These are phyloP conservation scores for Catocala nupta DNA, from an alignment of 2,888 invertebrate species.

Conservation along the genomic window DNA sequence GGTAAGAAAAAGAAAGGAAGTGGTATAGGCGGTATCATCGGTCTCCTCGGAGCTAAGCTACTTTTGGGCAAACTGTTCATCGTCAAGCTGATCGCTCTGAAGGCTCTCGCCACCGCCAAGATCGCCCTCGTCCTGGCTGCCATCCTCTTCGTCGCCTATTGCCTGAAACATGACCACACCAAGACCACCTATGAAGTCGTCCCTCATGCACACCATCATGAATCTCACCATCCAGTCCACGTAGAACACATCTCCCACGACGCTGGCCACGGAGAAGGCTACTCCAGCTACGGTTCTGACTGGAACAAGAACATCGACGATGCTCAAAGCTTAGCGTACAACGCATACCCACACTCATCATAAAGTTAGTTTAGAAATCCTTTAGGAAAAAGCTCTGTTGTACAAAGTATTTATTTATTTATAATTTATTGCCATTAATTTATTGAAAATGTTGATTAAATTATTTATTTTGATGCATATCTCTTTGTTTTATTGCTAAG, in stretches of 20 bases:
- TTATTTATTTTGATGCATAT: conserved; percentile 60
- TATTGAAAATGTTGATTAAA: conserved; percentile 67
- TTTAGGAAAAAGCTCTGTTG: conserved; percentile 69
- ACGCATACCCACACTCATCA: conserved; percentile 85
- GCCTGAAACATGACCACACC: conserved; percentile 78
- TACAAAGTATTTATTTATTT: conserved; percentile 84
- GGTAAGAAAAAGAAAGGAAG: conserved; percentile 90
- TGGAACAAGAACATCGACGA: conserved; percentile 89
- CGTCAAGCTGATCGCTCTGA: conserved; percentile 93
- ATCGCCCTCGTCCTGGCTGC: conserved; percentile 92
- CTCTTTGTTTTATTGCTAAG: conserved; percentile 51
- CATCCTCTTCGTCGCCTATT: conserved; percentile 87
- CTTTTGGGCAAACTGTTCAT: conserved; percentile 89
- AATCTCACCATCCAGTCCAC: conserved; percentile 88
- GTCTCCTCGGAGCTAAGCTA: conserved; percentile 86
- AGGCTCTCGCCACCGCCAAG: conserved; percentile 94
- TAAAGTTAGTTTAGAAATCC: conserved; percentile 53
- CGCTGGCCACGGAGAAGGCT: conserved; percentile 68
- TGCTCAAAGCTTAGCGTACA: conserved; percentile 91
- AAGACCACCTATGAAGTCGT: conserved; percentile 83
- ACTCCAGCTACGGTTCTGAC: conserved; percentile 76
- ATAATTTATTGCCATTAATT: conserved; percentile 80
- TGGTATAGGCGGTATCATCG: conserved; percentile 90
- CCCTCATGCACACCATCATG: conserved; percentile 85
- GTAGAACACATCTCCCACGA: conserved; percentile 83